Conservation (phyloP, 2,888 invertebrate species). For the Lymantria dispar region DNA sequence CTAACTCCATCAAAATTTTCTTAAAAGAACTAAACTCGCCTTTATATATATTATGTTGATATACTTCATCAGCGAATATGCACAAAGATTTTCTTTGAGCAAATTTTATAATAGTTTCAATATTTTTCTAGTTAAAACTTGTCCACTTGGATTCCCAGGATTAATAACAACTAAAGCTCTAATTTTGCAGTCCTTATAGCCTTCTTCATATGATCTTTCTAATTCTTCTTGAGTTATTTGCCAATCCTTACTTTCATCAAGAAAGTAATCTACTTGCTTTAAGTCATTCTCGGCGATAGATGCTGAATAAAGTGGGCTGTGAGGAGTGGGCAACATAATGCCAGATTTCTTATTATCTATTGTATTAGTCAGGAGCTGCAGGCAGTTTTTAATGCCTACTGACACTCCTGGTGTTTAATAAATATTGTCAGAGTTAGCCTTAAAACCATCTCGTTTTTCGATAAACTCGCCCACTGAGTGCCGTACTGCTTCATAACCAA, state of each 20-base stretch:
- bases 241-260: conserved; percentile 93
- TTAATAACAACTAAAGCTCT: conserved; percentile 94
- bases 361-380: conserved; percentile 84
- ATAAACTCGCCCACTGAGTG: conserved; percentile 92
- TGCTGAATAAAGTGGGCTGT: conserved; percentile 97
- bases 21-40: conserved; percentile 95
- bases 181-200: conserved; percentile 84
- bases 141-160: conserved; percentile 97
- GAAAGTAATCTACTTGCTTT: conserved; percentile 90
- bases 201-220: conserved; percentile 86
- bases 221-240: conserved; percentile 88
- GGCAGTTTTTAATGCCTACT: conserved; percentile 91
- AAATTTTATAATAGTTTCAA: conserved; percentile 93
- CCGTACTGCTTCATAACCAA: conserved; percentile 92
- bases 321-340: conserved; percentile 96
- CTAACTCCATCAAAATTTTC: conserved; percentile 92
- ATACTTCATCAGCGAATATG: conserved; percentile 95
- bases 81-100: conserved; percentile 91
- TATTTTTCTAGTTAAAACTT: conserved; percentile 88
- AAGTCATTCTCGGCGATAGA: conserved; percentile 93
- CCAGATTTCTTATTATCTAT: conserved; percentile 84
- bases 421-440: conserved; percentile 88
- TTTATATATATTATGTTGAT: conserved; percentile 95
- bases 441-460: conserved; percentile 87
- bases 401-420: conserved; percentile 94